Base-by-base conservation (phyloP, 2,797 vertebrate genomes). In the Chaunax sp. region DNA sequence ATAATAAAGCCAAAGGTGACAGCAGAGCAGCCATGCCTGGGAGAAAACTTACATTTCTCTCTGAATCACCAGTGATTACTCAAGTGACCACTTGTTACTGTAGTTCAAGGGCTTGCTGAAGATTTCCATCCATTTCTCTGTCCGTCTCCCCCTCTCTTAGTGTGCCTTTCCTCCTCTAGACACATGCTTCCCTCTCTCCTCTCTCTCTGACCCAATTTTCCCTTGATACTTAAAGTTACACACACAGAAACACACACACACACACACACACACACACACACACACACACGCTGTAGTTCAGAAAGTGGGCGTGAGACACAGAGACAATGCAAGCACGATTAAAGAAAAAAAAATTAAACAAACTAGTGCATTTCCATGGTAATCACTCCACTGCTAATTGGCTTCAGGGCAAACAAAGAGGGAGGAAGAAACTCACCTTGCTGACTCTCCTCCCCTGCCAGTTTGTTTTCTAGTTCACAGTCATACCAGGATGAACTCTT, bases 11-110 rank as follows among this genome's bases (percentile, higher is more conserved):
- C 72, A 71, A 33, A 84, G 78, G 77, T 72, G 68, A 67, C 70
- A 80, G 66, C 78, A 76, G 72, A 82, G 72, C 81, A 83, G 67
- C 65, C 84, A 83, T 79, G 87, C 87, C 81, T 75, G 64, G 82
- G 76, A 89, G 68, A 75, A 81, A 73, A 91, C 92, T 92, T 92
- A 90, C 92, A 89, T 90, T 80, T 90, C 65, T 82, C 82, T 86
- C 77, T 87, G 87, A 89, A 85, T 89, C 84, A 87, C 82, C 88
- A 78, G 64, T 88, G 90, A 90, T 89, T 90, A 88, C 78, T 87
- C 84, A 87, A 89, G 84, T 86, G 86, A 84, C 77, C 87, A 88
- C 87, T 90, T 87, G 85, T 87, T 91, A 77, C 83, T 81, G 88
- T 47, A 86, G 83, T 80, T 87, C 65, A 83, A 73, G 73, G 71